phyloP scores from a whole-genome alignment of 1,140 invertebrate species.

The Odontomachus brunneus region DNA sequence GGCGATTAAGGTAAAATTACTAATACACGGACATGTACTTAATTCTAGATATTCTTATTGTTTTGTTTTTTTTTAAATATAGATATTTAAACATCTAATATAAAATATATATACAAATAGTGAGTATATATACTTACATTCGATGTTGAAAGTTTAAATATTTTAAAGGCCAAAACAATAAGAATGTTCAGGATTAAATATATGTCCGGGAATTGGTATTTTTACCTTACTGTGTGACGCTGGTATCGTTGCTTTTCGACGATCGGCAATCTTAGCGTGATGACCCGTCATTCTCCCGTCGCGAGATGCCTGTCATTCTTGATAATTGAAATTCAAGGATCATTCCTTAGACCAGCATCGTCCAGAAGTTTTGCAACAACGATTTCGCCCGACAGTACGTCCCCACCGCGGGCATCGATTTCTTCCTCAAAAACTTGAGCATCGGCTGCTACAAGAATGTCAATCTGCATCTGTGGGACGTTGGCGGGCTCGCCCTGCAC shows the following conservation, averaged over 20 bases:
- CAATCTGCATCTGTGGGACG: constrained; percentile 93
- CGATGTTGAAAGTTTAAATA: no score
- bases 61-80: no score
- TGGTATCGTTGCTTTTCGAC: no score
- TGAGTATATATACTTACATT: no score
- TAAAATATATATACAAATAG: no score
- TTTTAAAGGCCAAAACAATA: no score
- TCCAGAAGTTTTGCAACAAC: constrained; percentile 90
- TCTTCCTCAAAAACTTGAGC: constrained; percentile 90
- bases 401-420: constrained; percentile 93
- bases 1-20: not conserved
- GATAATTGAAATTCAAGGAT: constrained; percentile 67
- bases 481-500: constrained; percentile 91
- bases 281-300: not conserved
- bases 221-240: no score
- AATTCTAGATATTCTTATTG: no score
- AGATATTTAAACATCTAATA: no score
- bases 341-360: constrained; percentile 88
- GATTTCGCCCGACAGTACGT: constrained; percentile 91
- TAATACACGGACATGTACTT: no score
- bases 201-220: no score
- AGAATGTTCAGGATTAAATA: no score
- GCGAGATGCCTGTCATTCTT: constrained; percentile 47
- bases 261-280: not conserved
- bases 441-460: constrained; percentile 89